Evolutionary conservation across 1,140 invertebrate species (phyloP), one percentile per base, ranked within the genome.

Genomic region (Tetramorium alpestre): DNA sequence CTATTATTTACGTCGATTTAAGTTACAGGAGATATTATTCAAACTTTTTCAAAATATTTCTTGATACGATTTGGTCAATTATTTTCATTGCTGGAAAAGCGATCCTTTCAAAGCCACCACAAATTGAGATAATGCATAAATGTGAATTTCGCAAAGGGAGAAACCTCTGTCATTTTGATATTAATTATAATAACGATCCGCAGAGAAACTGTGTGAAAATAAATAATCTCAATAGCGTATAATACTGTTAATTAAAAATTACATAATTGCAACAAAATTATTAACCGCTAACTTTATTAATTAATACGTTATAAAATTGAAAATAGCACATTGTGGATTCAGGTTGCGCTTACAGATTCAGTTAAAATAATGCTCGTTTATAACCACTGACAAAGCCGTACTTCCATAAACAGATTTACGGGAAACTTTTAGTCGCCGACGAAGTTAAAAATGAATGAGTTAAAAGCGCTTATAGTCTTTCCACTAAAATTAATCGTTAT

Each of bases 261-360:
- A 33, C 28, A 49, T 22, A 18, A 58, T n/a, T 44, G 22, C 25
- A 44, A 44, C 38, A 22, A 62, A 82, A 58, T 82, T 73, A 60
- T 82, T 82, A 73, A 28, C 49, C 11, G 28, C 8, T 41, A 80
- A 80, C 77, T 80, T 69, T 80, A 80, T 80, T 80, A 80, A 80
- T 80, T 80, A 80, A 67, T 80, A 25, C 44, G 16, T 28, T 47
- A 47, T 82, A 82, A 72, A 82, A 33, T 2, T 82, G 47, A 80
- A 67, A 38, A 67, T 44, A 28, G 18, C 28, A 65, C 28, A 78
- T 67, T 47, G 25, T 33, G 47, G 8, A 69, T 69, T 67, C 41
- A 38, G 28, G n/a, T 65, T 49, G 60, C 33, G 10, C 28, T 77
- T 58, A 18, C 33, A 38, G 8, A 82, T 70, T 56, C 13, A 47